phyloP scores from a whole-genome alignment of 1,140 invertebrate species.

The Tetramorium alpestre region DNA sequence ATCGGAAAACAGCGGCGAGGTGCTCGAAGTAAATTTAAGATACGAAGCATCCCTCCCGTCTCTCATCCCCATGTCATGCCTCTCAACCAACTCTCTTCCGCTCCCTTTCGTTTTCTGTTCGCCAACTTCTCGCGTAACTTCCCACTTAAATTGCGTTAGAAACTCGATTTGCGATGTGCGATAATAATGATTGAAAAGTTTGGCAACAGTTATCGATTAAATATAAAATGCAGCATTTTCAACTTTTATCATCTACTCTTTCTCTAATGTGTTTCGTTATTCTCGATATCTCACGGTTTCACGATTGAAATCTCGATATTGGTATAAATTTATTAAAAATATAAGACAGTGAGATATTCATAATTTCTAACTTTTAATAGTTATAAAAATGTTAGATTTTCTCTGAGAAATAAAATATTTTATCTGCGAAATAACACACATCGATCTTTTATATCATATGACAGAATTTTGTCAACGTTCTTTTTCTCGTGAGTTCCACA shows the following conservation, averaged over 20 bases:
- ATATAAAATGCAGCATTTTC: slow-evolving; percentile 8
- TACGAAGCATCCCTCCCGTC: slow-evolving; percentile 29
- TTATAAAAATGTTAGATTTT: neutral
- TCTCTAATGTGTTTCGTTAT: neutral
- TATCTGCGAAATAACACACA: neutral
- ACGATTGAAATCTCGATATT: neutral
- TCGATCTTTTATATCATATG: neutral
- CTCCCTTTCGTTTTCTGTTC: slow-evolving; percentile 31
- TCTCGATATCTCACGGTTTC: neutral
- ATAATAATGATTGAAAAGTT: slow-evolving; percentile 63
- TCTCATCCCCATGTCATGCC: neutral
- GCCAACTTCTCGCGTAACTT: slow-evolving; percentile 33
- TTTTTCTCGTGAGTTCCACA: neutral
- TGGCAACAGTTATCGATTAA: slow-evolving; percentile 51
- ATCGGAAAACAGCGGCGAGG: slow-evolving; percentile 59
- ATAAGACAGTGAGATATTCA: neutral
- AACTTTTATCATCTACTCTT: neutral
- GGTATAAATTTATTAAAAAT: slow-evolving; percentile 10
- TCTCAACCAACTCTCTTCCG: neutral
- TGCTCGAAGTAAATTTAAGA: slow-evolving; percentile 62
- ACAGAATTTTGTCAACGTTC: neutral
- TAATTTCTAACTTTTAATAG: neutral
- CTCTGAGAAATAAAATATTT: neutral
- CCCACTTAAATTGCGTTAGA: slow-evolving; percentile 39
- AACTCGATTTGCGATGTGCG: slow-evolving; percentile 43